These are phyloP conservation scores for Hesperia comma DNA, from an alignment of 2,888 invertebrate species.

Conservation along the genomic window DNA sequence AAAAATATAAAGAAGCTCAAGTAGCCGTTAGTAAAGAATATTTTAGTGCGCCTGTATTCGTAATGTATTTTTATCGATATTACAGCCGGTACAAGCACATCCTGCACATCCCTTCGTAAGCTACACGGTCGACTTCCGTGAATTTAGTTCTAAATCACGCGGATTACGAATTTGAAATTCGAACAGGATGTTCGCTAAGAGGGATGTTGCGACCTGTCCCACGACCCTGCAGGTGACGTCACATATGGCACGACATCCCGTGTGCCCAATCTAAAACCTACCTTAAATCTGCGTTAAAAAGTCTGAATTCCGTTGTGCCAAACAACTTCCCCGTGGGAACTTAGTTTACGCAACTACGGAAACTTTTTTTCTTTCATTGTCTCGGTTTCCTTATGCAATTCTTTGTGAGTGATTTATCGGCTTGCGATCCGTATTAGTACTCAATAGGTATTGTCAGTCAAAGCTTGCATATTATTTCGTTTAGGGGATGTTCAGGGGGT, in stretches of 20 bases:
- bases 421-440: constrained; percentile 45
- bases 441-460: constrained; percentile 42
- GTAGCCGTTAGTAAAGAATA: too few relatives aligned
- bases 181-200: constrained; percentile 72
- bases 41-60: neutral
- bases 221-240: constrained; percentile 77
- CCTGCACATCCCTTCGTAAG: constrained; percentile 9
- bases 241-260: constrained; percentile 49
- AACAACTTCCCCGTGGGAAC: constrained; percentile 69
- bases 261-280: constrained; percentile 25
- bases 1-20: too few relatives aligned
- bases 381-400: constrained; percentile 58
- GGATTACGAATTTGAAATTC: constrained; percentile 63
- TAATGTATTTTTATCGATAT: neutral
- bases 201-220: constrained; percentile 79
- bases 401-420: constrained; percentile 58
- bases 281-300: constrained; percentile 36
- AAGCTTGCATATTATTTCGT: constrained; percentile 29
- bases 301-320: constrained; percentile 18
- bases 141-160: constrained; percentile 58
- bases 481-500: constrained; percentile 20
- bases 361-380: constrained; percentile 61
- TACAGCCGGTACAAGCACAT: neutral
- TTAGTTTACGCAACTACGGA: constrained; percentile 70
- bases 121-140: constrained; percentile 24